Conservation (phyloP, 1,140 invertebrate genomes). For the Steinernema khuongi region DNA sequence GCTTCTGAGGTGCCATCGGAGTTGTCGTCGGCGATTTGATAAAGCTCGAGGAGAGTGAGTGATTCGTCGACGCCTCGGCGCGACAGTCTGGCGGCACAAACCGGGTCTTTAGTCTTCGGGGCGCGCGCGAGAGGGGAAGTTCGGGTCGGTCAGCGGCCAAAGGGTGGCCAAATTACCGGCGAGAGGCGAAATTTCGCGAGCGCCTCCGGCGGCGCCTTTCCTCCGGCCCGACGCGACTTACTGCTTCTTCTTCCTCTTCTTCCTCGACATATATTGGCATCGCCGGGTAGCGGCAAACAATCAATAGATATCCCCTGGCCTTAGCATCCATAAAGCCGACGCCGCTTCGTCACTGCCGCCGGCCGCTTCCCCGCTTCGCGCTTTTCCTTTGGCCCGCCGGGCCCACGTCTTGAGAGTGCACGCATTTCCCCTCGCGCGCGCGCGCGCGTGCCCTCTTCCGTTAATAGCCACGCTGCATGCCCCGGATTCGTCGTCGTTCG, state of each 20-base stretch:
- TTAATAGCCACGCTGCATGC: constrained; percentile 13
- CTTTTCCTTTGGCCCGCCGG: background rate
- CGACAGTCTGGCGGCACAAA: background rate
- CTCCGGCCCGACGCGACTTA: background rate
- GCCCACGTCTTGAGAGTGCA: background rate
- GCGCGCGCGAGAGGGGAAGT: background rate
- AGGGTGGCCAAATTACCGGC: constrained; percentile 10
- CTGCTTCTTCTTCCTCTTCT: constrained; percentile 7
- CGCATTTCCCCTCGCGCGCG: background rate
- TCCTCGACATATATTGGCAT: constrained; percentile 16
- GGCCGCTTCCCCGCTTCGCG: background rate
- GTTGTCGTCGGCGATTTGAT: background rate
- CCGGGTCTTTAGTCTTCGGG: background rate
- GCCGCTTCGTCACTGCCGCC: background rate
- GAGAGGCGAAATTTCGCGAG: background rate
- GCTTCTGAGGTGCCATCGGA: constrained; percentile 12
- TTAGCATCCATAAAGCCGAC: constrained; percentile 14
- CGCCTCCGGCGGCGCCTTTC: constrained; percentile 1
- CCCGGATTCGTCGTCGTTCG: background rate
- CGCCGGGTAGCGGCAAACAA: constrained; percentile 12
- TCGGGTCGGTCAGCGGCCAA: too few species aligned
- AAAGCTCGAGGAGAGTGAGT: background rate
- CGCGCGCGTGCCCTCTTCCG: background rate
- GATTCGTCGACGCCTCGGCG: background rate
- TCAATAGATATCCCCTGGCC: constrained; percentile 13